These are phyloP conservation scores for Rhabdophis nuchalis DNA, from an alignment of 2,797 vertebrate species.

Conservation along the genomic window DNA sequence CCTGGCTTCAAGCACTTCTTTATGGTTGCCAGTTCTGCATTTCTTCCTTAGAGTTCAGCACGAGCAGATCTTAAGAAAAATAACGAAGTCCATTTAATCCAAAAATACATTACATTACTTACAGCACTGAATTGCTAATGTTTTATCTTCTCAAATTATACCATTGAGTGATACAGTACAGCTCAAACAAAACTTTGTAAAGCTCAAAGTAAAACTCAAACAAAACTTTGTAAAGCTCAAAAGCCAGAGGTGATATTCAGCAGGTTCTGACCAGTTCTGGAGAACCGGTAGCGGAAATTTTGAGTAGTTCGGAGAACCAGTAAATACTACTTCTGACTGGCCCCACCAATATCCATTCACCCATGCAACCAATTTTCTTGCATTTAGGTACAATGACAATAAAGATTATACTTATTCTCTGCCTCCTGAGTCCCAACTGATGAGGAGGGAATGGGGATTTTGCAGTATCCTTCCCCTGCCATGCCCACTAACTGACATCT, in stretches of 20 bases:
- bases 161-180: background rate
- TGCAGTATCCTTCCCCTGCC: no score
- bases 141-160: background rate
- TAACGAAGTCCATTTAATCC: background rate
- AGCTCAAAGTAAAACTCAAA: background rate
- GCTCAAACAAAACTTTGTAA: background rate
- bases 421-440: no score
- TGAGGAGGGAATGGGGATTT: no score
- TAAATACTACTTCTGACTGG: no score
- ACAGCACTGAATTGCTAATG: background rate
- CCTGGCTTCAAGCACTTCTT: slow-evolving; percentile 22
- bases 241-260: background rate
- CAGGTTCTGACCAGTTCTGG: no score
- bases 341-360: no score
- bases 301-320: no score
- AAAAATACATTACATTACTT: background rate
- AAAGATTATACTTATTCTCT: no score
- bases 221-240: background rate
- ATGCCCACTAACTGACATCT: no score
- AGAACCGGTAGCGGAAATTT: no score
- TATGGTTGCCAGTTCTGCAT: background rate
- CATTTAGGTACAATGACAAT: no score
- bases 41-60: slow-evolving; percentile 18
- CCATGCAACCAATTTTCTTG: no score
- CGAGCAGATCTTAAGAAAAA: background rate